These are phyloP conservation scores for Cyaniris semiargus DNA, from an alignment of 2,888 invertebrate genomes.

Conservation along the genomic window DNA sequence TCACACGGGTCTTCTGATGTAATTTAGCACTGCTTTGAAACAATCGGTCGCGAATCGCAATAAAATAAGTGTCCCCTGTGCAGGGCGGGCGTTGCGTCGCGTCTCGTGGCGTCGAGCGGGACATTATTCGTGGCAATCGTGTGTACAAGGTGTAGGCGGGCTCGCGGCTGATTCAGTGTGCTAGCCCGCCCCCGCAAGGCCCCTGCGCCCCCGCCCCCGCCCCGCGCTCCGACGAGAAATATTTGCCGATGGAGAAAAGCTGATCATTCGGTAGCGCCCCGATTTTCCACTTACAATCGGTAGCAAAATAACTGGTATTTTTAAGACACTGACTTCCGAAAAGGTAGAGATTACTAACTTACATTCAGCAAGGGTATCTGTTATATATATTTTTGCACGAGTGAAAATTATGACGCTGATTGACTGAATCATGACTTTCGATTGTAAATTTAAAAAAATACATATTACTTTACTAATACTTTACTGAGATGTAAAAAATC, in stretches of 20 bases:
- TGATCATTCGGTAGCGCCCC: constrained; percentile 74
- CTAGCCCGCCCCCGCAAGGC: constrained; percentile 76
- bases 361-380: not conserved
- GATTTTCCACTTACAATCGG: constrained; percentile 64
- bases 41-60: not conserved
- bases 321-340: not conserved
- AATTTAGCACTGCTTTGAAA: not conserved
- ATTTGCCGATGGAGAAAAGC: constrained; percentile 73
- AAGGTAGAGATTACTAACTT: not conserved
- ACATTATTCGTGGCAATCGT: constrained; percentile 60
- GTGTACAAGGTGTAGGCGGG: constrained; percentile 79
- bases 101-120: not conserved
- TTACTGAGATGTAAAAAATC: too few relatives aligned
- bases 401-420: too few relatives aligned
- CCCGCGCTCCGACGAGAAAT: constrained; percentile 74
- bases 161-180: constrained; percentile 79
- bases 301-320: not conserved
- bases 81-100: not conserved
- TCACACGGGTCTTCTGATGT: not conserved
- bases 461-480: too few relatives aligned
- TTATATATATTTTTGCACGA: not conserved
- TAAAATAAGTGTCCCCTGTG: not conserved
- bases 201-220: constrained; percentile 70
- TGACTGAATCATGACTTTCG: too few relatives aligned
- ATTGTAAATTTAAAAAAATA: not conserved